phyloP scores from a whole-genome alignment of 2,797 vertebrate species.

The Morelia viridis region DNA sequence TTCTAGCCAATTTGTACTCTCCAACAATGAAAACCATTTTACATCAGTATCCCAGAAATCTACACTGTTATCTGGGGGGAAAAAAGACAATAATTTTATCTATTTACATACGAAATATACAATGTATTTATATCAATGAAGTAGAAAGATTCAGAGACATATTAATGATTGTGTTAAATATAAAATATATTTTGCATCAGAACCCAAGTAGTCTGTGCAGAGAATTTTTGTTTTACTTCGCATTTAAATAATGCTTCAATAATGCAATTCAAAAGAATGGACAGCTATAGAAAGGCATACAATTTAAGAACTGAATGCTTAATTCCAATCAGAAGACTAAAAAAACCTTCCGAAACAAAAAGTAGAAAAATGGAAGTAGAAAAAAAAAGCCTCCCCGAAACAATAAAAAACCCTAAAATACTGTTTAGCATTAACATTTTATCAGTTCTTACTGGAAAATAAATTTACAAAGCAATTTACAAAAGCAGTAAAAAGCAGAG shows the following conservation, averaged over 20 bases:
- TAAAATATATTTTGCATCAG: neutral
- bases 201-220: neutral
- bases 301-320: neutral
- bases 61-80: conserved; percentile 77
- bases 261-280: neutral
- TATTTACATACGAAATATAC: neutral
- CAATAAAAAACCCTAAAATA: neutral
- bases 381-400: too few species aligned
- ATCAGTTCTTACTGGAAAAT: neutral
- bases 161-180: neutral
- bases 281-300: neutral
- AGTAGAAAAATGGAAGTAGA: neutral
- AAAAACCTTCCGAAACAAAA: neutral
- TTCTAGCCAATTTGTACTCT: conserved; percentile 86
- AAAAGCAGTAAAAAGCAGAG: neutral
- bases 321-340: neutral
- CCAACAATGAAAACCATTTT: conserved; percentile 88
- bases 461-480: neutral
- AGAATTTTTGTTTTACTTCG: neutral
- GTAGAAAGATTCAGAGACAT: neutral
- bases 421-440: neutral
- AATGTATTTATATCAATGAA: neutral
- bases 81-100: neutral
- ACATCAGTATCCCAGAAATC: conserved; percentile 89
- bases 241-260: neutral